These are phyloP conservation scores for Criorhina ranunculi DNA, from an alignment of 2,888 invertebrate species.

Conservation along the genomic window DNA sequence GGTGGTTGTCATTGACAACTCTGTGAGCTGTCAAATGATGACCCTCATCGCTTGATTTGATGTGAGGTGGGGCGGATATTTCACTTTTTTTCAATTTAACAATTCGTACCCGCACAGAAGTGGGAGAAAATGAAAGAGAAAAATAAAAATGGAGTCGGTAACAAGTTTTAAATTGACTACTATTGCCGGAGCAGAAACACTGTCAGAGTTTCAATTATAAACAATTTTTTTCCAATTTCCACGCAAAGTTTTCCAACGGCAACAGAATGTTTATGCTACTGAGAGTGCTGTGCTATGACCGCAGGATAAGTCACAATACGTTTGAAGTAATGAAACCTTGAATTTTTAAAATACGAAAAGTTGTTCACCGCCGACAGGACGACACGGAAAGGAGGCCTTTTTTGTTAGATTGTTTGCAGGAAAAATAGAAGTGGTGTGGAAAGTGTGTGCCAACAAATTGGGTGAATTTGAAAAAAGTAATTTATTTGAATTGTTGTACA, in stretches of 20 bases:
- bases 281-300: constrained; percentile 3
- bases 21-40: not conserved
- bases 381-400: too few species aligned
- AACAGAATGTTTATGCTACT: constrained; percentile 24
- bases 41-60: constrained; percentile 1
- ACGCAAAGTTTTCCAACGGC: constrained; percentile 13
- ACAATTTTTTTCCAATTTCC: constrained; percentile 13
- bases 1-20: not conserved
- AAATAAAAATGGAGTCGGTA: constrained; percentile 33
- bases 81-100: constrained; percentile 2
- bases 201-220: constrained; percentile 41
- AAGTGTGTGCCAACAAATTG: too few species aligned
- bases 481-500: too few species aligned
- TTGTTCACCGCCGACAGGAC: not conserved
- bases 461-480: not conserved
- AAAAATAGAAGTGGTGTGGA: not conserved
- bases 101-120: not conserved
- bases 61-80: not conserved
- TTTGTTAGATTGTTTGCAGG: not conserved
- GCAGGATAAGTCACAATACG: not conserved
- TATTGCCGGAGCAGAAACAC: constrained; percentile 10
- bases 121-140: not conserved
- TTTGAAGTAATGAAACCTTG: constrained; percentile 29
- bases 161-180: constrained; percentile 50
- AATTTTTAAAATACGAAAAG: constrained; percentile 34